Evolutionary conservation across 2,113 vertebrate genomes (phyloP).

Genomic region (Helogale parvula): DNA sequence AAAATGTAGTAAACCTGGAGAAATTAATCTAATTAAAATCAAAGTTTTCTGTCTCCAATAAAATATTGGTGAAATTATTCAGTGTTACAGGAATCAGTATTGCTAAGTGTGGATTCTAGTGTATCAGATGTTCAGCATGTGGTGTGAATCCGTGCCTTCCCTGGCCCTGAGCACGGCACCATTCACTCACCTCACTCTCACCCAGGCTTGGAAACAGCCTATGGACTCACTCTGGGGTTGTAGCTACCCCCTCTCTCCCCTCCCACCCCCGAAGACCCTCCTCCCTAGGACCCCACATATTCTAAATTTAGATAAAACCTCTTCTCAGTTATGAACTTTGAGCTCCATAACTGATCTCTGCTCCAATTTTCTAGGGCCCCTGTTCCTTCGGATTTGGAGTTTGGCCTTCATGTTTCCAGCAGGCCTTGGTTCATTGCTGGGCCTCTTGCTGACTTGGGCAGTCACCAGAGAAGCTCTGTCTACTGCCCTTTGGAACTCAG

Average conservation of each 20-base stretch:
- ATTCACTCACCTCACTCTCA: background rate
- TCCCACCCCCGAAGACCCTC: background rate
- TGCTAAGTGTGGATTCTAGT: background rate
- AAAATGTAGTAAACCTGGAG: constrained; percentile 69
- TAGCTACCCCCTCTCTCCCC: background rate
- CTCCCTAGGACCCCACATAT: background rate
- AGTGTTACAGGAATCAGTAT: constrained; percentile 12
- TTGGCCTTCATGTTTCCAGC: background rate
- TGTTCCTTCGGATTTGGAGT: background rate
- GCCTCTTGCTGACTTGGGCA: background rate
- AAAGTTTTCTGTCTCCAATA: constrained; percentile 48
- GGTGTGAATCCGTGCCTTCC: background rate
- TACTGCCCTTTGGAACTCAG: background rate
- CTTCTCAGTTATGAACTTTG: background rate
- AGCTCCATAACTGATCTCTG: background rate
- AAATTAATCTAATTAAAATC: constrained; percentile 72
- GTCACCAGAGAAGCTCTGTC: background rate
- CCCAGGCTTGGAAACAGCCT: background rate
- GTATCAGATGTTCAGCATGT: background rate
- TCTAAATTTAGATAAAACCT: background rate
- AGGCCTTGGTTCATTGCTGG: background rate
- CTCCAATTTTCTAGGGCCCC: background rate
- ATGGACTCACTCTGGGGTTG: too few relatives aligned
- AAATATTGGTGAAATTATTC: constrained; percentile 56
- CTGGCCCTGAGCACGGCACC: background rate